Evolutionary conservation across 2,113 vertebrate species (phyloP).

Genomic region (Glareola pratincola): DNA sequence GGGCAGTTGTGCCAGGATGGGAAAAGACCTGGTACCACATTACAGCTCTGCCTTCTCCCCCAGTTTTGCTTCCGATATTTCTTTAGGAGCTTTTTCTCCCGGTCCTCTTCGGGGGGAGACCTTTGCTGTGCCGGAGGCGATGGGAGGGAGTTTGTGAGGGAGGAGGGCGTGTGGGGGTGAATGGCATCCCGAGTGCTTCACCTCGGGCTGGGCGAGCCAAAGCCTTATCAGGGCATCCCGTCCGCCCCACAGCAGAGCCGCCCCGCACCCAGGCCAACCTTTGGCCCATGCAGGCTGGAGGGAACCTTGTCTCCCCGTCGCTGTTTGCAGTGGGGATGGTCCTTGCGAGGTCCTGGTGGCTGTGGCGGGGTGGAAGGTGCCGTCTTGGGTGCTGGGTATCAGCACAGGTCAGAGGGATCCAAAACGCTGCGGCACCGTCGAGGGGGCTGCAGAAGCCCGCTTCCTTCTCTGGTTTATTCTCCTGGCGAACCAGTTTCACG

Average conservation of each 20-base stretch:
- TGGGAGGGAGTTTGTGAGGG: not conserved
- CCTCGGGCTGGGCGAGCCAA: not conserved
- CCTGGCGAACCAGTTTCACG: not conserved
- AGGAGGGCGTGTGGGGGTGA: not conserved
- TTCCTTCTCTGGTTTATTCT: not conserved
- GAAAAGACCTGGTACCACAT: not conserved
- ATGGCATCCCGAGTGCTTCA: not conserved
- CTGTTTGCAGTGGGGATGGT: not conserved
- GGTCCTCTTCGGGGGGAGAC: rapidly evolving
- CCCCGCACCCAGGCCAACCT: not conserved
- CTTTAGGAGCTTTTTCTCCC: not conserved
- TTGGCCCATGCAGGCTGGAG: not conserved
- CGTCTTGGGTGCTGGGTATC: not conserved
- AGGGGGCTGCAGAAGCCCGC: not conserved
- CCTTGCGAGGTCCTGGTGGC: not conserved
- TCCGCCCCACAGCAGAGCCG: not conserved
- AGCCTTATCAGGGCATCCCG: conserved; percentile 6
- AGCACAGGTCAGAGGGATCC: not conserved
- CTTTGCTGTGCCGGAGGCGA: rapidly evolving
- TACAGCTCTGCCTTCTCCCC: not conserved
- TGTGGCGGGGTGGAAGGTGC: not conserved
- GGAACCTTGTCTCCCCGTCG: not conserved
- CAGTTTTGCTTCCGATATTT: not conserved
- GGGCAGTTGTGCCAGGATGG: not conserved
- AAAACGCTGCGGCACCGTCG: rapidly evolving